Conservation (phyloP, 2,888 invertebrate genomes). For the Macaria notata region DNA sequence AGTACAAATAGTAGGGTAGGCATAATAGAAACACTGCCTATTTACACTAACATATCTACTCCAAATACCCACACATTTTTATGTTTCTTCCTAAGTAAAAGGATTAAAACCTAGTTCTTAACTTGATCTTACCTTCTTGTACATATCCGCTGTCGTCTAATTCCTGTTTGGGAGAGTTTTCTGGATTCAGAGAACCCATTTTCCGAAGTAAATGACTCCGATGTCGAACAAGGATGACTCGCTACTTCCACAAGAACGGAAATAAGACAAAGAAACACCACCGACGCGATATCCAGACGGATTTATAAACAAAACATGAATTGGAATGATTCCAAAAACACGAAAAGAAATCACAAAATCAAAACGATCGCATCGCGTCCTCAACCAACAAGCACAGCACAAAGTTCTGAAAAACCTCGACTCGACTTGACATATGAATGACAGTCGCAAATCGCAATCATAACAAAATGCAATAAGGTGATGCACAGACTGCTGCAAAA, state of each 20-base stretch:
- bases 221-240: constrained; percentile 25
- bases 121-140: constrained; percentile 50
- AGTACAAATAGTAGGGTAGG: too few species aligned
- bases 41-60: too few species aligned
- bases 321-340: constrained; percentile 58
- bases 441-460: too few species aligned
- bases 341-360: constrained; percentile 5
- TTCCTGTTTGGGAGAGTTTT: constrained; percentile 45
- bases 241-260: constrained; percentile 27
- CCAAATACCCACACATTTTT: too few species aligned
- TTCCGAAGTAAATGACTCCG: constrained; percentile 28
- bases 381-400: constrained; percentile 1
- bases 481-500: too few species aligned
- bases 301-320: constrained; percentile 47
- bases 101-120: too few species aligned
- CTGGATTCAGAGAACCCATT: constrained; percentile 55
- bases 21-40: too few species aligned
- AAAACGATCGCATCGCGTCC: constrained; percentile 4
- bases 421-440: not conserved
- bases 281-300: constrained; percentile 42
- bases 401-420: not conserved
- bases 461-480: too few species aligned
- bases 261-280: constrained; percentile 48
- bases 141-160: constrained; percentile 60
- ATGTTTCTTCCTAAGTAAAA: too few species aligned